Percentiles rank a stretch among this genome's conserved stretches.
These are phyloP conservation scores for Augochlorella aurata DNA, from an alignment of 2,888 invertebrate species.

Conservation along the genomic window DNA sequence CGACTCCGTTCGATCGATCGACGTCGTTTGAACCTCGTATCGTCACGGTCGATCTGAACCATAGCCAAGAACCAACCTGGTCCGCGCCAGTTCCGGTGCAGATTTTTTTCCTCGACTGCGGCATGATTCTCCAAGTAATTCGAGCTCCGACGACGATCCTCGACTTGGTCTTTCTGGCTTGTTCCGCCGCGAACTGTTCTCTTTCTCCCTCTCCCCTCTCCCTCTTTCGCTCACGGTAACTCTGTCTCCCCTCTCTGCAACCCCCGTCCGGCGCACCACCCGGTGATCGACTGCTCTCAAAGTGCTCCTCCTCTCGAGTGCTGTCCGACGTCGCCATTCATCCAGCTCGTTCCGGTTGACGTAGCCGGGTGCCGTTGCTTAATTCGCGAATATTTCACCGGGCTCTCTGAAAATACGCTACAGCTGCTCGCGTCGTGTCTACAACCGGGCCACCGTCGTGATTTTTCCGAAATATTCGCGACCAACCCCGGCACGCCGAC, in stretches of 20 bases:
- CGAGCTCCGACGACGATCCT: constrained; percentile 47
- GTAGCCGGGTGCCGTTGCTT: constrained; percentile 70
- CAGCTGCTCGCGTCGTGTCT: constrained; percentile 79
- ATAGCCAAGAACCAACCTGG: constrained; percentile 27
- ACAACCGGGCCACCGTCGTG: constrained; percentile 59
- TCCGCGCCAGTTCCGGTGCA: constrained; percentile 3
- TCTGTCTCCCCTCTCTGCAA: neutral
- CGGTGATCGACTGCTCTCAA: constrained; percentile 55
- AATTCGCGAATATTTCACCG: constrained; percentile 76
- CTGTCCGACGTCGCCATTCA: constrained; percentile 76
- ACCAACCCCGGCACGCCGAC: neutral
- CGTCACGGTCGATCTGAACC: constrained; percentile 22
- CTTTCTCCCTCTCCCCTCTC: constrained; percentile 12
- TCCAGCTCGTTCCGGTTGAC: constrained; percentile 70
- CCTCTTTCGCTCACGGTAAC: neutral
- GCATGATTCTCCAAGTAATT: constrained; percentile 43
- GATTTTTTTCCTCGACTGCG: constrained; percentile 11
- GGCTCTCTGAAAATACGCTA: constrained; percentile 76
- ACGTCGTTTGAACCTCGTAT: neutral
- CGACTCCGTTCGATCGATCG: neutral
- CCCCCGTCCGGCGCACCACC: constrained; percentile 1
- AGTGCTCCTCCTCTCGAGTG: constrained; percentile 64
- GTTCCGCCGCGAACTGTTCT: constrained; percentile 21
- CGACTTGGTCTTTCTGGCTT: constrained; percentile 42
- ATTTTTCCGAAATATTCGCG: constrained; percentile 54